Evolutionary conservation across 2,797 vertebrate species (phyloP), one percentile per base, ranked within the genome.

Genomic region (Bradypodion pumilum): DNA sequence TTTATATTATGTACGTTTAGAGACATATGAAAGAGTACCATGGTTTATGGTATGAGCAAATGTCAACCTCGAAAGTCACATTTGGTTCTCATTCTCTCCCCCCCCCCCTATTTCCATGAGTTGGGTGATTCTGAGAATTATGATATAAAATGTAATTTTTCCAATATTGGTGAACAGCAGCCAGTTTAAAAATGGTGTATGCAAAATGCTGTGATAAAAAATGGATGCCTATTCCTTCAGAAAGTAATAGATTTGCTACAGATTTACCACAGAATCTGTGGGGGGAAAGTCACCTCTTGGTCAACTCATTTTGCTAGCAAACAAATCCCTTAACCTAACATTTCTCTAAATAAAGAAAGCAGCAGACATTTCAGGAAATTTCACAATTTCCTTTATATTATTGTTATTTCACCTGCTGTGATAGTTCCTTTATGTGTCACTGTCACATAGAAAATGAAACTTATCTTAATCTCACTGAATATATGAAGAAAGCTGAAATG

Each of bases 381-480:
- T 93, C 69, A 85, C 78, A 80, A n/a, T 90, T 77, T 73, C 85
- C 91, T 87, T 91, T 87, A 69, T 87, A 75, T 85, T 82, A 74
- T 82, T 82, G 72, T 86, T 82, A 87, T 90, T 92, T 91, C 69
- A 80, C 83, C 66, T 91, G 35, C 89, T 92, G 88, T 91, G 78
- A 91, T 91, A 88, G 87, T 93, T 82, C 89, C 78, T 92, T 89
- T 89, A 89, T 91, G 91, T 92, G 81, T 90, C 66, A 21, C 60
- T 81, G 62, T 88, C 74, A 80, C 49, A 84, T 86, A 94, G 90
- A 94, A 95, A 95, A 92, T 75, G 86, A 94, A 94, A 93, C 87
- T 92, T 70, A 86, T 63, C 90, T 93, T 88, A 86, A 85, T 88
- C 56, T 84, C 74, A 70, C 68, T 86, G 92, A 90, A 76, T 88